Base-by-base conservation (phyloP, 1,140 invertebrate species). In the Galendromus occidentalis region DNA sequence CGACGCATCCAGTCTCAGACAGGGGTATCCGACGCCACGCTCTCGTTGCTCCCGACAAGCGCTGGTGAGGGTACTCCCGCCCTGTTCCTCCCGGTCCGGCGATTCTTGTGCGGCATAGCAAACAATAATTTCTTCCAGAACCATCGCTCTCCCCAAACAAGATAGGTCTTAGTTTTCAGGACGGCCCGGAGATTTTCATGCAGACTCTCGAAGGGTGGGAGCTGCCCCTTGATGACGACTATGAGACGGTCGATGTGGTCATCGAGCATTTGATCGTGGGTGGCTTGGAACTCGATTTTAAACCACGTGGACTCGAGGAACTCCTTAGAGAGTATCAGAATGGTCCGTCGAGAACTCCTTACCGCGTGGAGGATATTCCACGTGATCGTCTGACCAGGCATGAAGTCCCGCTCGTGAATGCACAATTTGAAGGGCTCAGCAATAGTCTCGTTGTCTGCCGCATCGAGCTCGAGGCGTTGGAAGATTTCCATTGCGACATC, bases 71-170 rank as follows among this genome's bases (percentile, higher is more conserved):
- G n/a, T n/a, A n/a, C n/a, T n/a, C n/a, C n/a, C n/a, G n/a, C n/a
- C n/a, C n/a, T n/a, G n/a, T n/a, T n/a, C n/a, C n/a, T n/a, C n/a
- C n/a, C n/a, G n/a, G n/a, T n/a, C n/a, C n/a, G n/a, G 33, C 33
- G 33, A 39, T 30, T 65, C 64, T 70, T 79, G 70, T 82, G 80
- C 0, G 82, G 82, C 72, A 88, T 71, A 0, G 85, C 85, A 69
- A 85, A 88, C 22, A 79, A 76, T 22, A 92, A 73, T 74, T 87
- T 89, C 44, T 86, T 80, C 86, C 86, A 90, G 71, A 91, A 91
- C 80, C 82, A 83, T 1, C 82, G 82, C 71, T 89, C 86, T 9
- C 82, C 84, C 82, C 84, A 86, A 70, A 85, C 81, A 0, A 91
- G 78, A 70, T 89, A 91, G 33, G 33, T 39, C 33, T 39, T 39